Evolutionary conservation across 2,797 vertebrate genomes (phyloP), one percentile per base, ranked within the genome.

Genomic region (Myotis findleyi): DNA sequence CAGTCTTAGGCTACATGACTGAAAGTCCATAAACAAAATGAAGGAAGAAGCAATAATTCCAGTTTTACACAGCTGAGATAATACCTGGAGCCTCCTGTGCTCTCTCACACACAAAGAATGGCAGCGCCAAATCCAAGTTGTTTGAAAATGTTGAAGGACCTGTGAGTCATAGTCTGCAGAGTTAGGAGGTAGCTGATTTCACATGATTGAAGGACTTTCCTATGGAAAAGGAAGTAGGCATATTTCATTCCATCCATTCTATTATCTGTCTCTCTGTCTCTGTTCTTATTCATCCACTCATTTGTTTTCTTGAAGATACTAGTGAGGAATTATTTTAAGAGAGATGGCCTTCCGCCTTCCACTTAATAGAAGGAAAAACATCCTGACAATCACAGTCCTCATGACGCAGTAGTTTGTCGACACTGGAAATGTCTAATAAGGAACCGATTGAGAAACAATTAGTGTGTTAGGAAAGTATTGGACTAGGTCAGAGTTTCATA

Each of bases 1-100:
- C 76, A 53, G 36, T 77, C 33, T 75, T 91, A 73, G 75, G 66
- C 92, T 95, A 4, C 57, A 25, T 86, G 85, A 80, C 93, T 93
- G 85, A 33, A 92, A 95, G 55, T 91, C 86, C 79, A 33, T 81
- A 83, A 84, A 53, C 57, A 66, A 95, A 84, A 77, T 55, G 51
- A 90, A 86, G 76, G 18, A 51, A 86, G 82, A 92, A 94, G 81
- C 83, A 73, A 10, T 89, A 76, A 90, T 95, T 94, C n/a, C 44
- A 64, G 8, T 89, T 90, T 92, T 62, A 72, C 7, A 62, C 57
- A 55, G 79, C 57, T 96, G 68, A 72, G 18, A 55, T 69, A 91
- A 95, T 83, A 91, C 95, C 92, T 84, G 79, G 75, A 87, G 51
- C 83, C 75, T 30, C 64, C 73, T 21, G 0, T 87, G 53, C 33